Percentiles rank a stretch among this genome's conserved stretches.
Conservation (phyloP, 2,113 vertebrate species). For the Calidris pygmaea region DNA sequence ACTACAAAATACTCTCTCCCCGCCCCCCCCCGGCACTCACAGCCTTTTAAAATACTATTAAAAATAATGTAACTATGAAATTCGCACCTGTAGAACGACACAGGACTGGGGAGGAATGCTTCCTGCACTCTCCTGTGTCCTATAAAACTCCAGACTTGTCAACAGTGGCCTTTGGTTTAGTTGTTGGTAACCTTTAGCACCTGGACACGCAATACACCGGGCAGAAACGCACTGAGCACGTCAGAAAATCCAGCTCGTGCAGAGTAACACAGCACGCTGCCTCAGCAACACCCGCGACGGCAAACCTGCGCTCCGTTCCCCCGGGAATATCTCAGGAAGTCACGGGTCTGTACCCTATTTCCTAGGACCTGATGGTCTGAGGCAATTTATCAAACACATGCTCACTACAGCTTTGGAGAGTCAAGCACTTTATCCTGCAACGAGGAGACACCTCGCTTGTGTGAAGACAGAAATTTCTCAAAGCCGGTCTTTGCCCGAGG, state of each 20-base stretch:
- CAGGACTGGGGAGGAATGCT: not conserved
- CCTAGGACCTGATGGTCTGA: not conserved
- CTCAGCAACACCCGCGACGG: not conserved
- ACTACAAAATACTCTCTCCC: not conserved
- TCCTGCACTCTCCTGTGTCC: not conserved
- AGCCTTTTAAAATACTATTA: not conserved
- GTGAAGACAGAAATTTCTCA: not conserved
- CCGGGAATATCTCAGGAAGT: not conserved
- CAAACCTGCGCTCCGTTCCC: not conserved
- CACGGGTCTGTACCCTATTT: not conserved
- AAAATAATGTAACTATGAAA: not conserved
- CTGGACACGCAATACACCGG: not conserved
- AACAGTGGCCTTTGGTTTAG: not conserved
- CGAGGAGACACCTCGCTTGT: not conserved
- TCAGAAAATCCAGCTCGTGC: not conserved
- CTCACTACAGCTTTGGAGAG: not conserved
- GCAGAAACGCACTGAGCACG: not conserved
- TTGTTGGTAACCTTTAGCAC: not conserved
- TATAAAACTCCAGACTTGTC: not conserved
- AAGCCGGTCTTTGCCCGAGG: not conserved
- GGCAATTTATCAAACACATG: not conserved
- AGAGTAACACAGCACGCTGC: not conserved
- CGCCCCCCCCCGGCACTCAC: not conserved
- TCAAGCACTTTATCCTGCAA: not conserved
- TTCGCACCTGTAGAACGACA: not conserved